Base-by-base conservation (phyloP, 2,113 vertebrate genomes). In the Micronycteris hirsuta region DNA sequence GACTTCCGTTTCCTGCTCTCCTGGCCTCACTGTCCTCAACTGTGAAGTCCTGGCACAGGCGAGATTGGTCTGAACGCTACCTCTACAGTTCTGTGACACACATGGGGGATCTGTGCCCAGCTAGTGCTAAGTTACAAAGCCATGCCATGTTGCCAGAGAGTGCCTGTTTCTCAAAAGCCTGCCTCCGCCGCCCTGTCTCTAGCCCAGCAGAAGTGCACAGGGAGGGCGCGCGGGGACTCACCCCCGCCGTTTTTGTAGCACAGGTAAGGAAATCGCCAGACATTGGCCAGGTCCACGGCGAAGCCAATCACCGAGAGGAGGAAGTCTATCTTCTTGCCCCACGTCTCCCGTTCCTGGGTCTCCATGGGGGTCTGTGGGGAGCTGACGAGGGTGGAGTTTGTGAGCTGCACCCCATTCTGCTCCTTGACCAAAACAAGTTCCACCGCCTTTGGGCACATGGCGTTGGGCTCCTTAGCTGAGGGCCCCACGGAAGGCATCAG, bases 201-300 rank as follows among this genome's bases (percentile, higher is more conserved):
- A 31, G 52, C 7, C 17, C 6, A 28, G 82, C 33, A 3, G 26
- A 22, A 26, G 31, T 2, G 15, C 36, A 5, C 4, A 2, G 68
- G 33, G 73, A 10, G 1, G 63, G 22, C 2, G 1, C 2, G n/a
- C 1, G 0, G 22, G n/a, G 19, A 73, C 98, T 99, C 96, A 99
- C 99, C 99, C 97, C 99, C 99, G 68, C 99, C 99, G 0, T 99
- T 99, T 95, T 99, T 99, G 97, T 99, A 99, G 98, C 99, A 99
- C 58, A 99, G 98, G 97, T 99, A 99, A 10, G 99, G 99, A 65
- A 99, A 99, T 71, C 99, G 98, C 99, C 99, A 99, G 94, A 99
- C 99, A 0, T 99, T 99, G 85, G 99, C 99, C 22, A 99, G 98
- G 96, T 99, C 99, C 96, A 99, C 99, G 0, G 99, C 99, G 3